Evolutionary conservation across 1,140 invertebrate species (phyloP), one percentile per base, ranked within the genome.

Genomic region (Bombus superbus): DNA sequence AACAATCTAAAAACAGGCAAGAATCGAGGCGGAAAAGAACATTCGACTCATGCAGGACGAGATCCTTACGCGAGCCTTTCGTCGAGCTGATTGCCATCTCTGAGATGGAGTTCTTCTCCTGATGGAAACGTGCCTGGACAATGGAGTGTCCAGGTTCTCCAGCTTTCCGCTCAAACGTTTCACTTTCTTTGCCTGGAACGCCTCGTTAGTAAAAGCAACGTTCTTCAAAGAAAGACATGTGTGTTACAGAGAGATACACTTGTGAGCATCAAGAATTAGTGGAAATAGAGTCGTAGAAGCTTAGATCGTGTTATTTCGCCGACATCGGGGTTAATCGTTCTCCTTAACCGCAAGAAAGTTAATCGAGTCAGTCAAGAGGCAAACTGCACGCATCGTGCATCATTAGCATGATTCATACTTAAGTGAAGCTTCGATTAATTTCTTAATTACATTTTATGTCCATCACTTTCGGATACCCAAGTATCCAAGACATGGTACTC

Each of bases 21-120:
- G 0, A 10, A 74, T 81, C 25, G 32, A 75, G 81, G 44, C n/a
- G 15, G 3, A n/a, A 53, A 9, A 18, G 18, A 35, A 75, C 38
- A 80, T 22, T 85, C 64, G 88, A 80, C 84, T 90, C 90, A 91
- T 92, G 89, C 89, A 86, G 71, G 86, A 89, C 42, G 28, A 74
- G 78, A 90, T 92, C 91, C 94, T 95, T 95, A 95, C 94, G 85
- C 94, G 94, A 92, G 94, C 95, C 91, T 95, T 95, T 76, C 94
- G 93, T 32, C 94, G 91, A 73, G 94, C 94, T 38, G 95, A 95
- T 88, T 95, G 94, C 95, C 95, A 95, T 86, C 94, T 93, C 82
- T 95, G 94, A 35, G 95, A 95, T 22, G 95, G 94, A 86, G 94
- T 95, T 75, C 94, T 93, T 64, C 93, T 94, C 82, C 94, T 92